A percentile compares a stretch with the other conserved stretches of the same genome.
Evolutionary conservation across 1,140 invertebrate species (phyloP).

Genomic region (Drosophila bocki): DNA sequence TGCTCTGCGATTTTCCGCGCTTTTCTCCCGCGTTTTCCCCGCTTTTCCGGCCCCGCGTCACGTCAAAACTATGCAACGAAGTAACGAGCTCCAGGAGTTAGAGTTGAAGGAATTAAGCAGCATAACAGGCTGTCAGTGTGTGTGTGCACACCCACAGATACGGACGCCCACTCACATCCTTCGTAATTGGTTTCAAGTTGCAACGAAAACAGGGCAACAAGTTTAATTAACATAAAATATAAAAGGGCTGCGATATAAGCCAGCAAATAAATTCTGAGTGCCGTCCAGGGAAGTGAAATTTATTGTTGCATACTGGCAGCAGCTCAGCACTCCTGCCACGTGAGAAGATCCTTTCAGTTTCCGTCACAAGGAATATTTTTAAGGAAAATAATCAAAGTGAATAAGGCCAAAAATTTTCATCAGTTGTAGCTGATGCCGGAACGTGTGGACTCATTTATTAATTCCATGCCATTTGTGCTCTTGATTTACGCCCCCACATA

Average conservation of each 20-base stretch:
- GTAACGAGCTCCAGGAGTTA: conserved; percentile 55
- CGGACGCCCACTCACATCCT: conserved; percentile 16
- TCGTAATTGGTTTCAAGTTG: conserved; percentile 80
- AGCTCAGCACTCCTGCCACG: background rate
- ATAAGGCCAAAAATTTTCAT: conserved; percentile 31
- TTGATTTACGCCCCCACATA: conserved; percentile 77
- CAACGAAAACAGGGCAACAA: conserved; percentile 66
- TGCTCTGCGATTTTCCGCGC: conserved; percentile 26
- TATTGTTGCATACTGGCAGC: conserved; percentile 51
- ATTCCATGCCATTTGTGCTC: conserved; percentile 80
- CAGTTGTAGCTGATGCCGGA: conserved; percentile 14
- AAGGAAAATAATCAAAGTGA: conserved; percentile 37
- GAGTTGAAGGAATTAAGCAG: conserved; percentile 68
- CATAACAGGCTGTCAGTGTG: conserved; percentile 69
- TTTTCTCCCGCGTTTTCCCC: conserved; percentile 9
- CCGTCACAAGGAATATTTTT: conserved; percentile 4
- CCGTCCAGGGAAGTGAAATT: conserved; percentile 32
- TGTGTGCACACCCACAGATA: conserved; percentile 2
- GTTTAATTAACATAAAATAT: conserved; percentile 84
- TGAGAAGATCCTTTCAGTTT: background rate
- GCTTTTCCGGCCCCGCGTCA: conserved; percentile 13
- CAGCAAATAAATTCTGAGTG: conserved; percentile 62
- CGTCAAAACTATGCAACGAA: conserved; percentile 79
- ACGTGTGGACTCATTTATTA: conserved; percentile 74
- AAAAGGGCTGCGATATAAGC: conserved; percentile 36